phyloP scores from a whole-genome alignment of 2,888 invertebrate genomes.

The Seladonia tumulorum region DNA sequence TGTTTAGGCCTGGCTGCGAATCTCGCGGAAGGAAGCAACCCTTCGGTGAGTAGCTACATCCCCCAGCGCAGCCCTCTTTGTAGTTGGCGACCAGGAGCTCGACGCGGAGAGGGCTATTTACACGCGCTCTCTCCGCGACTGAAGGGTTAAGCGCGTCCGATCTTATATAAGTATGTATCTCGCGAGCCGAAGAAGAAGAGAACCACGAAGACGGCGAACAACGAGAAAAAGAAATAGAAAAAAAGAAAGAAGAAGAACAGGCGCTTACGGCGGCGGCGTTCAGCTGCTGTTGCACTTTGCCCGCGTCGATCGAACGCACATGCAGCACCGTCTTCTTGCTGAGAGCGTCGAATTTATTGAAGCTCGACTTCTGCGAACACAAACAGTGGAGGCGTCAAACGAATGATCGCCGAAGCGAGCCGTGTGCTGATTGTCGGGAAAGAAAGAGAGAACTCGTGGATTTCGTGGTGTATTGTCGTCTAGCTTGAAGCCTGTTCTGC shows the following conservation, averaged over 20 bases:
- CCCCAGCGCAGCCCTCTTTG: background rate
- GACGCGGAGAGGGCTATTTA: conserved; percentile 41
- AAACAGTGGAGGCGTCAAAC: conserved; percentile 58
- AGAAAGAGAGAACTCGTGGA: conserved; percentile 5
- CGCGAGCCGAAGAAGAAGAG: background rate
- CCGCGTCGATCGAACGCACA: conserved; percentile 88
- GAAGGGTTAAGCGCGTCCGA: conserved; percentile 42
- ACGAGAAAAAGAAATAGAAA: background rate
- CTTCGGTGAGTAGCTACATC: background rate
- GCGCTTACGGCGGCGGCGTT: conserved; percentile 86
- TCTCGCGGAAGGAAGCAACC: background rate
- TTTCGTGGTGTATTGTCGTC: conserved; percentile 27
- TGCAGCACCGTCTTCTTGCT: conserved; percentile 89
- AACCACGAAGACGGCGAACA: background rate
- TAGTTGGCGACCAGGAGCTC: background rate
- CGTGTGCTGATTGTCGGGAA: conserved; percentile 10
- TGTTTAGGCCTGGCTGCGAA: background rate
- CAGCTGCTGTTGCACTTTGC: conserved; percentile 89
- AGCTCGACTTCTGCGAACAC: conserved; percentile 89
- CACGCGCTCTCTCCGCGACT: conserved; percentile 31
- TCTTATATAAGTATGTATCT: conserved; percentile 41
- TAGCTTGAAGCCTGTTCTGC: conserved; percentile 48
- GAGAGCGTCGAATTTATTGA: conserved; percentile 90
- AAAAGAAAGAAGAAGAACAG: background rate
- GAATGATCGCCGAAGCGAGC: conserved; percentile 18